Base-by-base conservation (phyloP, 2,113 vertebrate species). In the Cynocephalus volans region DNA sequence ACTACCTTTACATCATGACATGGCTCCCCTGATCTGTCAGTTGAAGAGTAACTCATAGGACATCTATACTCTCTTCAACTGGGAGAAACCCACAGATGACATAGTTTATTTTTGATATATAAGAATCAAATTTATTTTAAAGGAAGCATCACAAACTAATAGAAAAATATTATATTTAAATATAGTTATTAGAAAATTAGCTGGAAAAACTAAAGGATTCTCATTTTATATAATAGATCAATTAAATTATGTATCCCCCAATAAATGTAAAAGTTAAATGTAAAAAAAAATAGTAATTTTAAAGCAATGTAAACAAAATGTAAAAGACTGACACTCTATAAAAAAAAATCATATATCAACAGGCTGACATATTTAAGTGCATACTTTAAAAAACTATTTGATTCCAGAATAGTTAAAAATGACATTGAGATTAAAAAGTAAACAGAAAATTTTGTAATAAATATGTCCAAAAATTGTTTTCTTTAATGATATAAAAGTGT, bases 91-190 rank as follows among this genome's bases (percentile, higher is more conserved):
- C 11, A 56, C 17, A 76, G 33, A 52, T 60, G 23, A 5, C 56
- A 62, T 23, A 65, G 62, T 62, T 50, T 60, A 26, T 80, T 54
- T 75, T 36, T 48, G 14, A n/a, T 14, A 36, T 5, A 28, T 33
- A 77, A 72, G 15, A 83, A 58, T 56, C 70, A 88, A 83, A 62
- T 33, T 13, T 75, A 52, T 36, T 28, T 36, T 52, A 75, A 97
- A 75, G 6, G 17, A 4, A 56, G 0, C 23, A 76, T 69, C 72
- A 45, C 3, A 64, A 31, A 64, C 19, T 23, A 70, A 72, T 31
- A 24, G 28, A 12, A 83, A 76, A 33, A 18, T 58, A 52, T 48
- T 72, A 1, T 77, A 19, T 21, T 18, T 87, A 88, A 69, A 50
- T 72, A 64, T 0, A 79, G 1, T 52, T 88, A 10, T 50, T 67